Evolutionary conservation across 2,113 vertebrate species (phyloP), one percentile per base, ranked within the genome.

Genomic region (Morone saxatilis): DNA sequence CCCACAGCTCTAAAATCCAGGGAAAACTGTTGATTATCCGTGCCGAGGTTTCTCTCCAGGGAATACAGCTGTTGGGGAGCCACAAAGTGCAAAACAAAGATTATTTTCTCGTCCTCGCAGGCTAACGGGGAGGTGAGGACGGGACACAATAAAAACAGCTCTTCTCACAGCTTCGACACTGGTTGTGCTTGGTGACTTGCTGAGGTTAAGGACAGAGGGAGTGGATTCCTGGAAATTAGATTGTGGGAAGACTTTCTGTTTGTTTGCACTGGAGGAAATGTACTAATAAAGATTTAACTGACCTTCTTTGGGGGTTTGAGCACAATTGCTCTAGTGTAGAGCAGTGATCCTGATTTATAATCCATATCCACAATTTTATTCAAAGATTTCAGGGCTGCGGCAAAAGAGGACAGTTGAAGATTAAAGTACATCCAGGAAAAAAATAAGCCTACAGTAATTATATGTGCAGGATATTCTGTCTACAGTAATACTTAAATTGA

Each of bases 61-160:
- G 87, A 89, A 84, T 47, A 2, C 59, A 38, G 53, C 68, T 89
- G 87, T 88, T 66, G 89, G 61, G 57, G 13, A 1, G 48, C 78
- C 77, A 41, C 61, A 19, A 51, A 50, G 38, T 67, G 6, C 75
- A 86, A 89, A 92, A 87, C 83, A 91, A 70, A 76, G 59, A 84
- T 83, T 76, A 73, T 70, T 81, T 87, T 83, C 75, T 81, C 62
- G 65, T 71, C n/a, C 53, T 53, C 5, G 6, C 68, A 41, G 80
- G 53, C 31, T 9, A 53, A 43, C 50, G 22, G 17, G 48, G 65
- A 80, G 83, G 77, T 76, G 82, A 83, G 71, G 81, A 53, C n/a
- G 22, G 20, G 4, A 1, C 1, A 3, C 40, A 31, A 31, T 57
- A 47, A 82, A 62, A 19, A 50, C 70, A 0, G 19, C 61, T 76